Conservation (phyloP, 2,888 invertebrate species). For the Drosophila lutescens region DNA sequence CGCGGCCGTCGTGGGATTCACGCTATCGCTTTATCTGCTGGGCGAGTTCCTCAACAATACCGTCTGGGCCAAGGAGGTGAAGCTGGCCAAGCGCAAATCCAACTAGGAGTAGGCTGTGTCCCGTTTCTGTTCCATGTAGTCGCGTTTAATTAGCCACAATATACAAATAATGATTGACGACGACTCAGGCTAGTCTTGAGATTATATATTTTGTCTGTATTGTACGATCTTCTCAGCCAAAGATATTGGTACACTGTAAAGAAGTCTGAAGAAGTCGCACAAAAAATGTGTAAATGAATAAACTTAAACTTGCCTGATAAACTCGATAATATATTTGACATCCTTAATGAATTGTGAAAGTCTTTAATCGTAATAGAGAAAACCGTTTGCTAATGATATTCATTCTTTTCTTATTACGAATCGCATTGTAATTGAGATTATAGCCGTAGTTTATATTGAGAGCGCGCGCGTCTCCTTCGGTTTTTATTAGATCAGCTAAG, state of each 20-base stretch:
- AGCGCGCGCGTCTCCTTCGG: slow-evolving; percentile 13
- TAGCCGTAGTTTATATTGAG: slow-evolving; percentile 60
- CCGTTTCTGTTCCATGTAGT: slow-evolving; percentile 51
- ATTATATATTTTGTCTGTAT: slow-evolving; percentile 4
- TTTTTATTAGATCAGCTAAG: slow-evolving; percentile 14
- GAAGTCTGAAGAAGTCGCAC: background rate
- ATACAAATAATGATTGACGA: slow-evolving; percentile 16
- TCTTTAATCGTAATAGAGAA: slow-evolving; percentile 24
- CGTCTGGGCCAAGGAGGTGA: slow-evolving; percentile 90
- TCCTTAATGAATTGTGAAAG: slow-evolving; percentile 23
- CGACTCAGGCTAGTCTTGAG: slow-evolving; percentile 2
- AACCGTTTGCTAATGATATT: slow-evolving; percentile 57
- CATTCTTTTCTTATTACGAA: slow-evolving; percentile 54
- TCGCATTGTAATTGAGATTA: slow-evolving; percentile 54
- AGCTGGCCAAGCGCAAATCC: slow-evolving; percentile 83
- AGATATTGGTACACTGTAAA: background rate
- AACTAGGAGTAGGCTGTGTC: slow-evolving; percentile 72
- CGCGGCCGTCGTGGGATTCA: slow-evolving; percentile 87
- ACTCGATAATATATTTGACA: slow-evolving; percentile 26
- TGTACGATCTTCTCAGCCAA: slow-evolving; percentile 1
- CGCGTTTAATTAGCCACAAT: slow-evolving; percentile 48
- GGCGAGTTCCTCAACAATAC: slow-evolving; percentile 90
- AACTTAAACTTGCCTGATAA: background rate
- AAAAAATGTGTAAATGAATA: background rate
- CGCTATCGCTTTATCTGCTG: slow-evolving; percentile 87